These are phyloP conservation scores for Sapajus apella DNA, from an alignment of 2,113 vertebrate genomes.

Conservation along the genomic window DNA sequence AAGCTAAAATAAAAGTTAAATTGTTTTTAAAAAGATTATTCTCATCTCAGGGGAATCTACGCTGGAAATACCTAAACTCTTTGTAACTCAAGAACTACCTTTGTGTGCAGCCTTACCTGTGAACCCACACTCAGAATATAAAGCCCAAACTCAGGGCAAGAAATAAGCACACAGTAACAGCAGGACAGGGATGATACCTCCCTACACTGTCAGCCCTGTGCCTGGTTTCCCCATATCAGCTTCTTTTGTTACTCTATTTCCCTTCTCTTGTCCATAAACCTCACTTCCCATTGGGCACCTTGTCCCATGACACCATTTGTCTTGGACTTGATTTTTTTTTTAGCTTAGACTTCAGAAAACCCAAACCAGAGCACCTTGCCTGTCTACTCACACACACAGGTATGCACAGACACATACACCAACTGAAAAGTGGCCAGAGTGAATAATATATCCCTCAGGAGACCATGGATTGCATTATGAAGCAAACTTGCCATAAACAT, in stretches of 20 bases:
- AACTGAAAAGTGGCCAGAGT: background rate
- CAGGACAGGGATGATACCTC: background rate
- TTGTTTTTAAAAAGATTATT: background rate
- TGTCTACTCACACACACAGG: background rate
- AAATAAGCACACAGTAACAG: background rate
- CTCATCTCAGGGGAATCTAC: background rate
- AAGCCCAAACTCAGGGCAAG: background rate
- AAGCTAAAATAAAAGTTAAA: too few relatives aligned
- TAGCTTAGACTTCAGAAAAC: constrained; percentile 1
- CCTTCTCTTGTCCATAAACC: background rate
- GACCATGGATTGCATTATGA: background rate
- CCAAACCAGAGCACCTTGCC: background rate
- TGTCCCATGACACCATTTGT: background rate
- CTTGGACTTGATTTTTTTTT: background rate
- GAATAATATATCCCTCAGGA: background rate
- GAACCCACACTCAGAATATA: background rate
- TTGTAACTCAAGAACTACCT: background rate
- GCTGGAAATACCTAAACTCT: background rate
- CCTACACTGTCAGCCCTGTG: background rate
- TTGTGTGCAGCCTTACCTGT: background rate
- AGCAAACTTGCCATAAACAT: background rate
- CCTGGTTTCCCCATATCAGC: background rate
- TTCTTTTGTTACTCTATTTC: background rate
- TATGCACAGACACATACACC: background rate
- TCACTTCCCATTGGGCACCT: background rate